Percentiles rank a stretch among this genome's conserved stretches.
These are phyloP conservation scores for Sminthopsis crassicaudata DNA, from an alignment of 2,113 vertebrate genomes.

Conservation along the genomic window DNA sequence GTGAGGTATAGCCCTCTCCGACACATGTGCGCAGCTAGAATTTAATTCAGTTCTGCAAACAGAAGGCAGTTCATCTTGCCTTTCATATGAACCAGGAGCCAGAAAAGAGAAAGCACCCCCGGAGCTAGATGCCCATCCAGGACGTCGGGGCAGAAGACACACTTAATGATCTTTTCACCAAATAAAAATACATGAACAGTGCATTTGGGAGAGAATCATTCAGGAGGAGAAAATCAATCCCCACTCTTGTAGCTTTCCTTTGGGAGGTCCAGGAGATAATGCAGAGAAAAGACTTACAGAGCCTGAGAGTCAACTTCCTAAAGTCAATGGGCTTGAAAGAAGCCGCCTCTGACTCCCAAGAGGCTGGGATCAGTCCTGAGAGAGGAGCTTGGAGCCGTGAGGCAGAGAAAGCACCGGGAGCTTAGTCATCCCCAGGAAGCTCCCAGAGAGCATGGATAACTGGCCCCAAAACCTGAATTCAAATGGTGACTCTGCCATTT, in stretches of 20 bases:
- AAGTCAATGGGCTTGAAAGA: not conserved
- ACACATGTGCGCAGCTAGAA: not conserved
- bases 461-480: not conserved
- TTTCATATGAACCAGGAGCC: conserved; percentile 35
- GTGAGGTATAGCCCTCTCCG: not conserved
- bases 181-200: not conserved
- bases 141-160: conserved; percentile 19
- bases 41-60: conserved; percentile 38
- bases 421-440: not conserved
- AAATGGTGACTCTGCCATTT: not conserved
- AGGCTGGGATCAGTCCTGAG: not conserved
- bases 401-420: not conserved
- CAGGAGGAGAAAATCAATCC: not conserved
- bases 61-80: conserved; percentile 30
- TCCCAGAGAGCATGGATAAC: not conserved
- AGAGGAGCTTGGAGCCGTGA: not conserved
- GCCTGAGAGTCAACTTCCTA: not conserved
- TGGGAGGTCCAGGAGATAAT: not conserved
- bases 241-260: not conserved
- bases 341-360: not conserved
- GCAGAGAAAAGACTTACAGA: not conserved
- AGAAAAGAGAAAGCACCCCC: conserved; percentile 14
- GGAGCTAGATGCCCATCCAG: not conserved
- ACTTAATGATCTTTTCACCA: conserved; percentile 41
- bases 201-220: conserved; percentile 17